Evolutionary conservation across 2,888 invertebrate genomes (phyloP).

Genomic region (Prosopocoilus inquinatus): DNA sequence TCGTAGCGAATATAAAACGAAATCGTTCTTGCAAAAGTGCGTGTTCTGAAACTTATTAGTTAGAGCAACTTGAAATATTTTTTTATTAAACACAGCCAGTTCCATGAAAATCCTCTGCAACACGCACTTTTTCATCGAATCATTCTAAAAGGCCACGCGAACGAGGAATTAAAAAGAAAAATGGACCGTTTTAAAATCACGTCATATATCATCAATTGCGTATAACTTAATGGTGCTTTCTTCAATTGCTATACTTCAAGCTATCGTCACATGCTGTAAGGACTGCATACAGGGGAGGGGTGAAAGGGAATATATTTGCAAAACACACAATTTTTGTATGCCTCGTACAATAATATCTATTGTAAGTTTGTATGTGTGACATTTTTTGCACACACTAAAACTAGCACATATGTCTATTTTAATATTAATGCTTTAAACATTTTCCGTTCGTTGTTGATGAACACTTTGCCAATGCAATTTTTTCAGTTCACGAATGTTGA

Average conservation of each 20-base stretch:
- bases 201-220: slow-evolving; percentile 25
- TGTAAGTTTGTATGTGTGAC: slow-evolving; percentile 49
- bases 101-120: slow-evolving; percentile 1
- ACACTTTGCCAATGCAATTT: slow-evolving; percentile 29
- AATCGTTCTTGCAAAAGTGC: slow-evolving; percentile 9
- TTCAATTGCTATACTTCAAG: slow-evolving; percentile 52
- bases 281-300: slow-evolving; percentile 51
- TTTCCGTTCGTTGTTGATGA: slow-evolving; percentile 30
- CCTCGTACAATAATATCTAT: slow-evolving; percentile 46
- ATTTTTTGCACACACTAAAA: slow-evolving; percentile 36
- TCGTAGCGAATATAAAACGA: background rate
- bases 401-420: slow-evolving; percentile 28
- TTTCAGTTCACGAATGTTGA: slow-evolving; percentile 29
- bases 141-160: background rate
- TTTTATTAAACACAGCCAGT: slow-evolving; percentile 1
- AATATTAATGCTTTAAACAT: slow-evolving; percentile 23
- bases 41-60: slow-evolving; percentile 2
- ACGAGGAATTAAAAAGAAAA: background rate
- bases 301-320: slow-evolving; percentile 47
- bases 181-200: slow-evolving; percentile 31
- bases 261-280: slow-evolving; percentile 53
- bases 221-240: slow-evolving; percentile 47
- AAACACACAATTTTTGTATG: slow-evolving; percentile 49
- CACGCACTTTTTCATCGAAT: slow-evolving; percentile 13
- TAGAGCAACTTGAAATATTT: background rate